These are phyloP conservation scores for Thalassophryne amazonica DNA, from an alignment of 2,797 vertebrate genomes.

Conservation along the genomic window DNA sequence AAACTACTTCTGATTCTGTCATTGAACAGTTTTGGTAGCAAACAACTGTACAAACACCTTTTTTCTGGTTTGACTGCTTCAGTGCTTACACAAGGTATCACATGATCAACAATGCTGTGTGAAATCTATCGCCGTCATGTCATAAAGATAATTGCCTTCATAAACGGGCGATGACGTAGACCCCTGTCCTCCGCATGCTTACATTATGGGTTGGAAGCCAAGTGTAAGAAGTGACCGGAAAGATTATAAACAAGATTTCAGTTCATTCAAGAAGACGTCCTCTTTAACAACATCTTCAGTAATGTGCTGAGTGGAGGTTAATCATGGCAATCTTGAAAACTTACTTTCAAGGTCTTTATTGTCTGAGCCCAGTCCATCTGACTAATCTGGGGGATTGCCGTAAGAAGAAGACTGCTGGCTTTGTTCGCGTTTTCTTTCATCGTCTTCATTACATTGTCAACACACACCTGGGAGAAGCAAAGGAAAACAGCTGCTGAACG, in stretches of 20 bases:
- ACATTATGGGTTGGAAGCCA: slow-evolving; percentile 1
- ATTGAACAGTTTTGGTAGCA: no score
- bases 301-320: slow-evolving; percentile 4
- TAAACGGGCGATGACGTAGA: background rate
- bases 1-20: no score
- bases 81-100: no score
- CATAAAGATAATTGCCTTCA: background rate
- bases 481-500: background rate
- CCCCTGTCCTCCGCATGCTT: background rate
- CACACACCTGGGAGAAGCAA: slow-evolving; percentile 83
- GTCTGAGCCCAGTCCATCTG: slow-evolving; percentile 90
- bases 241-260: background rate
- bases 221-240: background rate
- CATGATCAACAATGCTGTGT: no score
- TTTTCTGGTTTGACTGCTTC: no score
- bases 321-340: slow-evolving; percentile 27
- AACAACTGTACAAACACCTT: no score
- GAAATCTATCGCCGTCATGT: no score
- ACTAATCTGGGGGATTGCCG: slow-evolving; percentile 89
- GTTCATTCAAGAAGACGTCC: background rate
- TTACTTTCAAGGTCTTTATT: slow-evolving; percentile 84
- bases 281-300: background rate
- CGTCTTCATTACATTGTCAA: slow-evolving; percentile 94
- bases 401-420: slow-evolving; percentile 93
- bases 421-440: slow-evolving; percentile 97